These are phyloP conservation scores for Salpingus planirostris DNA, from an alignment of 2,888 invertebrate genomes.

Conservation along the genomic window DNA sequence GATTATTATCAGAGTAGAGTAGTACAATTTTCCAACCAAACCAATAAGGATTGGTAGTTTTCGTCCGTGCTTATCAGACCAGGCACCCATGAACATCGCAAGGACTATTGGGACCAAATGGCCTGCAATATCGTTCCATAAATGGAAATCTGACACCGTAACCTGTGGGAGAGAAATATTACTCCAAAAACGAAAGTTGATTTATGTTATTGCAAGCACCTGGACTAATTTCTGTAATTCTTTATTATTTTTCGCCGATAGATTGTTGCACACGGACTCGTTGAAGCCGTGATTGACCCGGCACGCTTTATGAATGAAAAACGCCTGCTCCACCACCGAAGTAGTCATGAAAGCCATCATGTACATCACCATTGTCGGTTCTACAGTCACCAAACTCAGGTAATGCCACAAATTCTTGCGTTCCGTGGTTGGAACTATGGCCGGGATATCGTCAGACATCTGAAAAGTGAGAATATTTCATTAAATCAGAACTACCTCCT, in stretches of 20 bases:
- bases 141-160: constrained; percentile 66
- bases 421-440: too few species aligned
- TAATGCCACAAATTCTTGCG: too few species aligned
- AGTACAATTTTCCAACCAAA: constrained; percentile 63
- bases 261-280: constrained; percentile 56
- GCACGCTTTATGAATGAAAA: constrained; percentile 71
- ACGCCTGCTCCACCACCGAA: constrained; percentile 68
- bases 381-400: constrained; percentile 56
- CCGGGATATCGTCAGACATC: too few species aligned
- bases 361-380: constrained; percentile 79
- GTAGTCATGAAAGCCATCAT: constrained; percentile 83
- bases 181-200: not conserved
- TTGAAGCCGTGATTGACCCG: constrained; percentile 62
- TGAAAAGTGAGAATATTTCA: too few species aligned
- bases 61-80: constrained; percentile 71
- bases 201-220: constrained; percentile 39
- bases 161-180: constrained; percentile 39
- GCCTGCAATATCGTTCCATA: constrained; percentile 68
- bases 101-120: constrained; percentile 66
- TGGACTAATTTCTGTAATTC: constrained; percentile 61
- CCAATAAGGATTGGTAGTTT: constrained; percentile 67
- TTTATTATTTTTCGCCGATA: constrained; percentile 47
- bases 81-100: constrained; percentile 72
- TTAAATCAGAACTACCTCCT: too few species aligned
- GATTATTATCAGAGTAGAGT: constrained; percentile 64